Evolutionary conservation across 2,113 vertebrate genomes (phyloP), one percentile per base, ranked within the genome.

Genomic region (Pelecanoides urinatrix): DNA sequence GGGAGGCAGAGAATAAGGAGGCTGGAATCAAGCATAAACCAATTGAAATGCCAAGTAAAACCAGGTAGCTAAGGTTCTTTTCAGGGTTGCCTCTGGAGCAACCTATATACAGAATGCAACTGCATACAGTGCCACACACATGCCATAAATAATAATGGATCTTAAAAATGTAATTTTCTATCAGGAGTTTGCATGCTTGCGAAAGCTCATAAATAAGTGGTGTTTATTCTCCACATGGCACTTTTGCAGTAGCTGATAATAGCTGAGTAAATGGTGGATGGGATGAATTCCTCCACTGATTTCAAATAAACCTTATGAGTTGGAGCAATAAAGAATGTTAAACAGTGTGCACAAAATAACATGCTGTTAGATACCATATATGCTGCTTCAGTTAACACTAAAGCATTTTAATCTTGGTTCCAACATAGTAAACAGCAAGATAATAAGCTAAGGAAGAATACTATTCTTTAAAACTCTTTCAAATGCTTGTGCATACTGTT

Each of bases 331-430:
- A 98, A 97, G 96, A 97, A 96, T 91, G 78, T 86, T 97, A 96
- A 97, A 96, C 88, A 97, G 97, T 38, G 77, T 97, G 97, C 90
- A 91, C 94, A 95, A 93, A 97, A 97, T 97, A 97, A 97, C 93
- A 88, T 91, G 95, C 96, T 96, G 95, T 96, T 97, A 97, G 80
- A 81, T 95, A 81, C 80, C 61, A n/a, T 97, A 94, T 95, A 97
- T 92, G 72, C 94, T 97, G 97, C 97, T 96, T 95, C 97, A 97
- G 97, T 98, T 96, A 97, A 94, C 97, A 97, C 88, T 97, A 96
- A 98, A 93, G 85, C 90, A 93, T 96, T 97, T 97, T 96, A 97
- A 97, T 97, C 93, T 98, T 81, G 65, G 83, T 94, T 96, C 93
- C 93, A 95, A 77, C 62, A 62, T 78, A 91, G 80, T 95, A 95